Evolutionary conservation across 37 sponge, comb jelly and placozoan species (phyloP).

Genomic region (Petrosia ficiformis): DNA sequence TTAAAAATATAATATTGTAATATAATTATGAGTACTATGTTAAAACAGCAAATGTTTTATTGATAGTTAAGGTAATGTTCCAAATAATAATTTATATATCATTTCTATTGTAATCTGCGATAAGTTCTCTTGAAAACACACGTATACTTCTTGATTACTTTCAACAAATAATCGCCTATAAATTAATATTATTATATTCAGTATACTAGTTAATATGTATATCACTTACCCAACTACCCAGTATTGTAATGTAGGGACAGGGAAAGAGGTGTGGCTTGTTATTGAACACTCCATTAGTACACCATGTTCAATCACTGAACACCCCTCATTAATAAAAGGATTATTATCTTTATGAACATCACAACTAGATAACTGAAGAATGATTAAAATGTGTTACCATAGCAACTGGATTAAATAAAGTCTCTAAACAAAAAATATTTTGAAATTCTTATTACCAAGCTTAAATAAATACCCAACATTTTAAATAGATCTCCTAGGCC

Average conservation of each 20-base stretch:
- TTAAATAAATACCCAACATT: too few species aligned
- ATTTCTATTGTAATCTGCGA: constrained; percentile 66
- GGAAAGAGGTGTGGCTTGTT: not conserved
- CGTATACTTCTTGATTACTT: constrained; percentile 38
- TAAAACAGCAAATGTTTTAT: too few species aligned
- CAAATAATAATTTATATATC: constrained; percentile 69
- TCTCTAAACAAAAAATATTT: too few species aligned
- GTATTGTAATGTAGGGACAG: constrained; percentile 34
- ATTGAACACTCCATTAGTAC: constrained; percentile 35
- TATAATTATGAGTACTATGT: too few species aligned
- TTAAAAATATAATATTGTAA: too few species aligned
- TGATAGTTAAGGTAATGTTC: constrained; percentile 1
- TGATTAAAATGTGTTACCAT: too few species aligned
- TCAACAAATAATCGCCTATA: constrained; percentile 47
- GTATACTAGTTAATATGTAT: not conserved
- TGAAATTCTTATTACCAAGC: too few species aligned
- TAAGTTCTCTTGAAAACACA: constrained; percentile 61
- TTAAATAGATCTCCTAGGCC: too few species aligned
- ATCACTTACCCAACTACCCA: constrained; percentile 71
- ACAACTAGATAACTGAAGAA: too few species aligned
- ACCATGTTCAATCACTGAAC: constrained; percentile 51
- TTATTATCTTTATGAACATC: too few species aligned
- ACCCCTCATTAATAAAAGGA: too few species aligned
- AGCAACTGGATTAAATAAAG: too few species aligned
- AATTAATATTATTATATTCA: not conserved